A percentile compares a stretch with the other conserved stretches of the same genome.
Evolutionary conservation across 2,888 invertebrate genomes (phyloP).

Genomic region (Athalia rosae): DNA sequence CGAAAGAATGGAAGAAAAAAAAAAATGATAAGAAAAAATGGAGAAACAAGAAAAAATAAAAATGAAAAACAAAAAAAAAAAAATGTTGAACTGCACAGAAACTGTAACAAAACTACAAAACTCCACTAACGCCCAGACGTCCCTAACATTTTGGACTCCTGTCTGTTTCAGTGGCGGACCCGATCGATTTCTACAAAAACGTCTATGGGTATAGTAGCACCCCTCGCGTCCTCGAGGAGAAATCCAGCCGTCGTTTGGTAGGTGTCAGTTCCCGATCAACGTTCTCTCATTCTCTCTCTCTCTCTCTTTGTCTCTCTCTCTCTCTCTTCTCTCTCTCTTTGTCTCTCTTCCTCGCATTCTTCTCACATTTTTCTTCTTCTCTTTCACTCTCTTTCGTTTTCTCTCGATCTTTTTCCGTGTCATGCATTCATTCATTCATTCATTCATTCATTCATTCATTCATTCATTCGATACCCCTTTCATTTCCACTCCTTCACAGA

Average conservation of each 20-base stretch:
- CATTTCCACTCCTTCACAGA: too few species aligned
- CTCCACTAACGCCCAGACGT: conserved; percentile 7
- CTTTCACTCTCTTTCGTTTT: neutral
- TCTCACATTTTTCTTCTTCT: too few species aligned
- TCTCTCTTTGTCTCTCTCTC: conserved; percentile 18
- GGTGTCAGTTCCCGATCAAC: conserved; percentile 73
- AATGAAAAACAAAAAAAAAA: conserved; percentile 48
- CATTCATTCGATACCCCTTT: too few species aligned
- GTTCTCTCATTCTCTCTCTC: conserved; percentile 29
- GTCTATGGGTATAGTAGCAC: conserved; percentile 84
- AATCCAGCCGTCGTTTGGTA: conserved; percentile 82
- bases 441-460: too few species aligned
- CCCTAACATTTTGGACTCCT: conserved; percentile 76
- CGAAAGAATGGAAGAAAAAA: too few species aligned
- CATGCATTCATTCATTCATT: too few species aligned
- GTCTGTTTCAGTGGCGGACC: conserved; percentile 81
- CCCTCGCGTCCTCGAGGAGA: conserved; percentile 80
- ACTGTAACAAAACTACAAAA: neutral
- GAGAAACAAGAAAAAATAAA: too few species aligned
- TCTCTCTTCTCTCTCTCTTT: conserved; percentile 49
- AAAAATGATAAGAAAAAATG: too few species aligned
- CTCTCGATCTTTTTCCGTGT: neutral
- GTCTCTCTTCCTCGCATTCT: conserved; percentile 38
- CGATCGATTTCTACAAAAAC: conserved; percentile 92
- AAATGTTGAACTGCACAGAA: conserved; percentile 8